These are phyloP conservation scores for Oreochromis spilurus DNA, from an alignment of 2,113 vertebrate genomes.

Conservation along the genomic window DNA sequence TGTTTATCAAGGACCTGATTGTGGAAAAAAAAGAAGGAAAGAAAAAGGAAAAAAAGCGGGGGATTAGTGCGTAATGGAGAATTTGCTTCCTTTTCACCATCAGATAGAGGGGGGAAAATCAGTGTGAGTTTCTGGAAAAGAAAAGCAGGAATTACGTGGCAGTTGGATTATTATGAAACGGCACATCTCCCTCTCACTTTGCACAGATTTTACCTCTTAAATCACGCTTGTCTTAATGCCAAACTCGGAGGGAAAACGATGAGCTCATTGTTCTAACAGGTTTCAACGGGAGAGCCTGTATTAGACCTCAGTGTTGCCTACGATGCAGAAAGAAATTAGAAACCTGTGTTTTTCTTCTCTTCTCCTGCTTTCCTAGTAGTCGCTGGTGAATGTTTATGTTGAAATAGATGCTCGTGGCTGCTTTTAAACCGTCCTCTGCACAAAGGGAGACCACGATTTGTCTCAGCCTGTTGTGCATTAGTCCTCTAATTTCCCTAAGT, in stretches of 20 bases:
- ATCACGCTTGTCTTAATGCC: background rate
- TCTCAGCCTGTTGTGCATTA: constrained; percentile 44
- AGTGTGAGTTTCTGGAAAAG: background rate
- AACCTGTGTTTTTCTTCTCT: background rate
- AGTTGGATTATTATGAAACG: background rate
- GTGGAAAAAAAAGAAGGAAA: background rate
- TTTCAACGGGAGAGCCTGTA: background rate
- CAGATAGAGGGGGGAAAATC: background rate
- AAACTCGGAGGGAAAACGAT: constrained; percentile 15
- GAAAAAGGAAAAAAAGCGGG: background rate
- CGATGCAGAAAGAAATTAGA: constrained; percentile 7
- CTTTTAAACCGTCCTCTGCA: constrained; percentile 4
- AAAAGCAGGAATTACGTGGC: background rate
- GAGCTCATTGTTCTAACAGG: constrained; percentile 57
- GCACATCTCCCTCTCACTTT: background rate
- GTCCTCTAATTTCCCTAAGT: constrained; percentile 22
- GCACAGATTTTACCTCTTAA: background rate
- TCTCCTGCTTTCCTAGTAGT: background rate
- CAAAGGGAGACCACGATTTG: constrained; percentile 6
- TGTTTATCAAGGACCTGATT: background rate
- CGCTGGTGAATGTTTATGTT: constrained; percentile 25
- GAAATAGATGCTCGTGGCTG: constrained; percentile 16
- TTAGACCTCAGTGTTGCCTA: background rate
- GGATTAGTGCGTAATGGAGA: background rate
- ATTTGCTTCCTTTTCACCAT: background rate